Evolutionary conservation across 2,113 vertebrate genomes (phyloP), one percentile per base, ranked within the genome.

Genomic region (Colaptes auratus): DNA sequence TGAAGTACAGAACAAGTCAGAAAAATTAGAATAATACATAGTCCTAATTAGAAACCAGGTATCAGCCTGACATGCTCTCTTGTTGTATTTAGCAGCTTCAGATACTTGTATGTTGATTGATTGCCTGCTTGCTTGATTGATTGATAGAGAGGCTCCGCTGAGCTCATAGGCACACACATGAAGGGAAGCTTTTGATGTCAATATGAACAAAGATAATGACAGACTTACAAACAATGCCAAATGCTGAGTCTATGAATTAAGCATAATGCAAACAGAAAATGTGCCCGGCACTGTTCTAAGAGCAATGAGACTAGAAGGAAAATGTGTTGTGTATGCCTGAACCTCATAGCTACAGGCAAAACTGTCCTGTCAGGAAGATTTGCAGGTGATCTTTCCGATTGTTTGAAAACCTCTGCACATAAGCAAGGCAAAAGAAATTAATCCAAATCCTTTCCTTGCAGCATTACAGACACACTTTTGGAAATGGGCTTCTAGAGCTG

Each of bases 161-260:
- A 70, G 86, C 94, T 85, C 81, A 89, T 15, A 92, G 88, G 84
- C 65, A 78, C 74, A 89, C 69, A 56, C 71, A 46, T 6, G 94
- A 90, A 95, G 94, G 69, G 73, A 92, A 84, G 73, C 90, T 91
- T 96, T 90, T 94, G 86, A 95, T 96, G 94, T 83, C 91, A 87
- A 70, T 90, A 72, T 36, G 94, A 96, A 95, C 93, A 93, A 96
- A 97, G 94, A 91, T 95, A 96, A 96, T 81, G 94, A 94, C 52
- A 95, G 88, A 89, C 90, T 93, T 76, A 69, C 83, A 97, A 96
- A 97, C 91, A 97, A 95, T 95, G 93, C 96, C 94, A 95, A 96
- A 95, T 64, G 94, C 83, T 69, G 66, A 74, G 48, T 80, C 88
- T 76, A 15, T 83, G 88, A 89, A 92, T 93, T 93, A 85, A 85